Conservation (phyloP, 2,888 invertebrate species). For the Thyatira batis region DNA sequence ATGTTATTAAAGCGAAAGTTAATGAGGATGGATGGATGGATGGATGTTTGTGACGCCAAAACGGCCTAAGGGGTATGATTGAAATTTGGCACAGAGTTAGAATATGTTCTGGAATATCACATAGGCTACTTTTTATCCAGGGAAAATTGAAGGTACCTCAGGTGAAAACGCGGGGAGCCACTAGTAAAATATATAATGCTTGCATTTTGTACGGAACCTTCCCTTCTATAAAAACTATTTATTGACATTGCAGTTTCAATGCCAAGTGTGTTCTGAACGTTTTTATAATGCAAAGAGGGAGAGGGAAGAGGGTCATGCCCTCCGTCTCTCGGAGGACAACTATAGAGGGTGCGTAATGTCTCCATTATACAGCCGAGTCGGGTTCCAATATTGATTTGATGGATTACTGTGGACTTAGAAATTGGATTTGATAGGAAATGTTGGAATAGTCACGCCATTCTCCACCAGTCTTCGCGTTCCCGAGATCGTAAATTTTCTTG, state of each 20-base stretch:
- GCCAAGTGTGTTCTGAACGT: neutral
- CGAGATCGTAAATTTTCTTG: too few relatives aligned
- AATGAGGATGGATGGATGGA: too few relatives aligned
- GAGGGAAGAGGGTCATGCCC: conserved; percentile 26
- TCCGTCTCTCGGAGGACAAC: conserved; percentile 7
- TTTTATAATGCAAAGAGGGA: conserved; percentile 1
- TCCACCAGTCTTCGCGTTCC: too few relatives aligned
- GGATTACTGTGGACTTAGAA: conserved; percentile 22
- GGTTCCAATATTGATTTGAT: conserved; percentile 37
- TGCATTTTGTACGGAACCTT: neutral
- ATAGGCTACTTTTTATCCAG: too few relatives aligned
- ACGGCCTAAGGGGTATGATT: conserved; percentile 23
- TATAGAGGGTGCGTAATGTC: conserved; percentile 40
- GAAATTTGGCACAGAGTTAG: too few relatives aligned
- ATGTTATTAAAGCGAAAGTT: too few relatives aligned
- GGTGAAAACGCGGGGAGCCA: too few relatives aligned
- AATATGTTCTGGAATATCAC: too few relatives aligned
- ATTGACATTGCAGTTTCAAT: neutral
- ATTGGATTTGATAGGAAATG: neutral
- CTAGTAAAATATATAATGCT: too few relatives aligned
- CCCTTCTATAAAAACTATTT: neutral
- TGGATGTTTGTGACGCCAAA: too few relatives aligned
- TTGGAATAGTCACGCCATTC: too few relatives aligned
- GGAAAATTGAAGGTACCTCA: too few relatives aligned
- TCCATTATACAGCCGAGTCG: conserved; percentile 33